phyloP scores from a whole-genome alignment of 2,113 vertebrate species.

The Tachuris rubrigastra region DNA sequence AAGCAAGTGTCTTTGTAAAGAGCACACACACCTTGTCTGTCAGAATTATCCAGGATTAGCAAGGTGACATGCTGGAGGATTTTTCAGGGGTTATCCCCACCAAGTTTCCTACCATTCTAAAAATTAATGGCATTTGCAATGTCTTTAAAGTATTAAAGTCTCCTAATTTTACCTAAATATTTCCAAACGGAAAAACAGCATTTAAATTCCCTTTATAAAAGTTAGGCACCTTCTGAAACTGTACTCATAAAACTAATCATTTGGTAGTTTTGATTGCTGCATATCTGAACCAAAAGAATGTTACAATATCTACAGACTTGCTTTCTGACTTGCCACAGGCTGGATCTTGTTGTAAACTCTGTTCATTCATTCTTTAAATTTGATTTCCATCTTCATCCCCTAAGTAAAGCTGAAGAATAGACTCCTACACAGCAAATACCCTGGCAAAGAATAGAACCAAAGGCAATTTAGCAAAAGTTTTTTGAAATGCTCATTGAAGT shows the following conservation, averaged over 20 bases:
- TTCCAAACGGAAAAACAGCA: constrained; percentile 26
- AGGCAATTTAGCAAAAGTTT: neutral
- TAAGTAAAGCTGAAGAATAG: neutral
- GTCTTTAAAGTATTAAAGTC: neutral
- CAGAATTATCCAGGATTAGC: neutral
- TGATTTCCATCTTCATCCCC: neutral
- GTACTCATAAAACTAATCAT: neutral
- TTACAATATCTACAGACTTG: neutral
- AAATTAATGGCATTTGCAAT: neutral
- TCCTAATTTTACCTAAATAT: neutral
- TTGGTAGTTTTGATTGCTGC: neutral
- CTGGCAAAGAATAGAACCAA: neutral
- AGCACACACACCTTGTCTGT: neutral
- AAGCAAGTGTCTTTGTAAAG: neutral
- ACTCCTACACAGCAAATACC: neutral
- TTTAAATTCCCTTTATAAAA: constrained; percentile 44
- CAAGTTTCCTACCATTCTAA: neutral
- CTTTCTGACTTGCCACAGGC: neutral
- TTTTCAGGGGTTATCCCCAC: neutral
- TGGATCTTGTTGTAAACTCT: neutral
- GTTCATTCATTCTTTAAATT: neutral
- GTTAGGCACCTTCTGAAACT: constrained; percentile 38
- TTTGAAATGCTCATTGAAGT: neutral
- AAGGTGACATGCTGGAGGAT: neutral
- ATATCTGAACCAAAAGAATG: neutral